A percentile compares a stretch with the other conserved stretches of the same genome.
These are phyloP conservation scores for Melolontha melolontha DNA, from an alignment of 2,888 invertebrate species.

Conservation along the genomic window DNA sequence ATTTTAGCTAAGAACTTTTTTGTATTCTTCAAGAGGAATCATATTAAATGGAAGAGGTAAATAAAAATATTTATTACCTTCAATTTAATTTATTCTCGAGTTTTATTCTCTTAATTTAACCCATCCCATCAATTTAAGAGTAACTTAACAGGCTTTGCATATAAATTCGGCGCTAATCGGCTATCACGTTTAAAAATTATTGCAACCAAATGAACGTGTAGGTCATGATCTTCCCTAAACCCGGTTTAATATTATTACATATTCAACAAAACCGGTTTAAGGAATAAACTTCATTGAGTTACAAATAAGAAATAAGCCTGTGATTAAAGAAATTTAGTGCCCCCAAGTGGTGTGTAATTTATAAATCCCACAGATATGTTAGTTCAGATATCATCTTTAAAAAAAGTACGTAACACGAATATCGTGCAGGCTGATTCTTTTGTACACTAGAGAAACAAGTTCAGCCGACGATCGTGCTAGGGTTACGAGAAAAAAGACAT, in stretches of 20 bases:
- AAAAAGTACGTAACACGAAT: slow-evolving; percentile 13
- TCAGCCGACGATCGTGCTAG: not conserved
- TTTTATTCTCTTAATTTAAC: not conserved
- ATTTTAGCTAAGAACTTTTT: no score
- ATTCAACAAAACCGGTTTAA: slow-evolving; percentile 2
- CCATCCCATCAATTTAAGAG: not conserved
- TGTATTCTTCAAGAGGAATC: no score
- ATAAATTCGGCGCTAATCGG: not conserved
- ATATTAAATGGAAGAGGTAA: no score
- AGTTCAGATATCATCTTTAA: slow-evolving; percentile 15
- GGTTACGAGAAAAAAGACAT: not conserved
- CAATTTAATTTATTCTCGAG: not conserved
- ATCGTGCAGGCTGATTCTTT: slow-evolving; percentile 12
- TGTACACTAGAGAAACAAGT: not conserved
- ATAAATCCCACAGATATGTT: slow-evolving; percentile 1
- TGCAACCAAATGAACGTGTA: not conserved
- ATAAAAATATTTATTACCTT: no score
- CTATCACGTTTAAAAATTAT: slow-evolving; percentile 4
- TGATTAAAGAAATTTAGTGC: slow-evolving; percentile 15
- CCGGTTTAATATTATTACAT: not conserved
- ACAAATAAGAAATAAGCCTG: slow-evolving; percentile 5
- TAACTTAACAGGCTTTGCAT: no score
- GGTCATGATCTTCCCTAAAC: not conserved
- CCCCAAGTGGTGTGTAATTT: not conserved
- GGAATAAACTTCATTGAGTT: not conserved